Evolutionary conservation across 2,797 vertebrate genomes (phyloP), one percentile per base, ranked within the genome.

Genomic region (Anolis apletophallus): DNA sequence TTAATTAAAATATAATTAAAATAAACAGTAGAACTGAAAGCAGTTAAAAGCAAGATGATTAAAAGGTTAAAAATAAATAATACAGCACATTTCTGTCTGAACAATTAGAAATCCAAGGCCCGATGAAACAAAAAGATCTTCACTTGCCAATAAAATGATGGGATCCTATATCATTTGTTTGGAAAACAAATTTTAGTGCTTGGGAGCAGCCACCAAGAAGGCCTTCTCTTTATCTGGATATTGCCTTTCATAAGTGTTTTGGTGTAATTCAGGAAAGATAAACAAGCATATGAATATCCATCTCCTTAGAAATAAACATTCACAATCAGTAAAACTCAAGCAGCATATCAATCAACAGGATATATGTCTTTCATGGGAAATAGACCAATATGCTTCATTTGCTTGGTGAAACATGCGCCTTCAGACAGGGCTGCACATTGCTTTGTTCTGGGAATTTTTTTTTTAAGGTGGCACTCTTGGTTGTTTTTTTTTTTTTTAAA

Each of bases 401-500:
- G 75, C 52, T 34, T 69, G n/a, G 14, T 81, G 26, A 57, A 40
- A 8, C 10, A 13, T 50, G 5, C 4, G 21, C 23, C 14, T 82
- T 21, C 6, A 12, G 17, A 69, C 50, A 32, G 26, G 8, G 67
- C 26, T 61, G 23, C 21, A 71, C 50, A 3, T 87, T 92, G 81
- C 90, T 95, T 91, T 91, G 84, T 88, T 92, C 80, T 77, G 91
- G 92, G 88, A 94, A 85, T 92, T 92, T 84, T 94, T 57, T 92
- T 88, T 76, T 85, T 91, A 93, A 87, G 74, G 84, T 90, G 92
- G 88, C 54, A 85, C 40, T 1, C 26, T 3, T 23, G 36, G 36
- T 90, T n/a, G n/a, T n/a, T n/a, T n/a, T n/a, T n/a, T n/a, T n/a
- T n/a, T n/a, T n/a, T n/a, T 87, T 92, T 81, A 23, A 73, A 40